Conservation (phyloP, 2,113 vertebrate species). For the Anguilla rostrata region DNA sequence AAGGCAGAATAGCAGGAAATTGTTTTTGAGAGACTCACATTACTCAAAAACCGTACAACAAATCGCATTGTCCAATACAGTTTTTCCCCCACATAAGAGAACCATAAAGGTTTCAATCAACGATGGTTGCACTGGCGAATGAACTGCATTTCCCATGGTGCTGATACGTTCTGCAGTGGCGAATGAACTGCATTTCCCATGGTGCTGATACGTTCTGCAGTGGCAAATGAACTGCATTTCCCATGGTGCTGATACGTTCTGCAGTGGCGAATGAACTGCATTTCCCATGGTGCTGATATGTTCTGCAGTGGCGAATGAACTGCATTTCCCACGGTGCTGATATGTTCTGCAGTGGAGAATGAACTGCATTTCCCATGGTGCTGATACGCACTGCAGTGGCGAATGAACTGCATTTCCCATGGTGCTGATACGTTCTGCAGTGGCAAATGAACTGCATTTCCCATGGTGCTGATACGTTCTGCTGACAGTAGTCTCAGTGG, state of each 20-base stretch:
- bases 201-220: slow-evolving; percentile 19
- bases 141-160: slow-evolving; percentile 30
- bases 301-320: too few relatives aligned
- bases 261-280: slow-evolving; percentile 31
- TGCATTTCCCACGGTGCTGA: too few relatives aligned
- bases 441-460: slow-evolving; percentile 33
- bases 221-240: too few relatives aligned
- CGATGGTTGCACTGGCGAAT: slow-evolving; percentile 34
- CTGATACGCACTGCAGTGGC: slow-evolving; percentile 14
- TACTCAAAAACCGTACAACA: neutral
- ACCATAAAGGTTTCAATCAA: slow-evolving; percentile 17
- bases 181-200: slow-evolving; percentile 12
- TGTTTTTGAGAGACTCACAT: neutral
- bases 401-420: slow-evolving; percentile 23
- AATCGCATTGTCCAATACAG: neutral
- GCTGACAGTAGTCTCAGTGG: slow-evolving; percentile 30
- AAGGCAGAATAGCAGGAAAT: neutral
- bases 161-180: too few relatives aligned
- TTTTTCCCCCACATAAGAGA: slow-evolving; percentile 1
- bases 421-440: neutral
- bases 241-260: neutral
- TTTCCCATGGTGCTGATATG: slow-evolving; percentile 28
- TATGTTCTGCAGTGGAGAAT: slow-evolving; percentile 23
- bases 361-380: slow-evolving; percentile 32
- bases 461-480: slow-evolving; percentile 26